Percentiles rank a stretch among this genome's conserved stretches.
These are phyloP conservation scores for Panopea generosa DNA, from an alignment of 2,888 invertebrate genomes.

Conservation along the genomic window DNA sequence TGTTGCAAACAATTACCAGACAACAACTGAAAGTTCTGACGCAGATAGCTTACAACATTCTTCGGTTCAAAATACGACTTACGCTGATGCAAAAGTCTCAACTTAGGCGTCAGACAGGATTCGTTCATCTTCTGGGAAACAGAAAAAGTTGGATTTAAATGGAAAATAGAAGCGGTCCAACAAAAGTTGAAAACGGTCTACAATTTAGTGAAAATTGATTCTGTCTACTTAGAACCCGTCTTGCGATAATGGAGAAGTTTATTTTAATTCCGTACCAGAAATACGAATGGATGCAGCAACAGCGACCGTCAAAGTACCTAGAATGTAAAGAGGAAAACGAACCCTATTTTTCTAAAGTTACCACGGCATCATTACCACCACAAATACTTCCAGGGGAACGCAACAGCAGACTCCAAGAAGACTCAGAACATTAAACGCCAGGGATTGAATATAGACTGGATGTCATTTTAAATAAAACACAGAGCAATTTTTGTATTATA, in stretches of 20 bases:
- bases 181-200: slow-evolving; percentile 1
- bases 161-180: slow-evolving; percentile 7
- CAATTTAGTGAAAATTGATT: slow-evolving; percentile 15
- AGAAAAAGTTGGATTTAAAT: slow-evolving; percentile 11
- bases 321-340: no score
- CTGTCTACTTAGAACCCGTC: slow-evolving; percentile 21
- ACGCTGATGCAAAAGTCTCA: slow-evolving; percentile 8
- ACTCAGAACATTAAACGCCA: neutral
- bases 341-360: no score
- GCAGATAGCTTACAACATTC: slow-evolving; percentile 29
- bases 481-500: slow-evolving; percentile 2
- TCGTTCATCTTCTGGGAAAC: slow-evolving; percentile 20
- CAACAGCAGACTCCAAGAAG: slow-evolving; percentile 8
- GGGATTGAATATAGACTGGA: slow-evolving; percentile 11
- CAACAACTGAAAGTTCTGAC: slow-evolving; percentile 32
- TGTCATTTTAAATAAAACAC: slow-evolving; percentile 13
- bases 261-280: slow-evolving; percentile 34
- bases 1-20: slow-evolving; percentile 27
- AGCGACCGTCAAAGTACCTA: no score
- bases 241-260: slow-evolving; percentile 27
- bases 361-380: no score
- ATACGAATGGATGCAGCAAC: slow-evolving; percentile 16
- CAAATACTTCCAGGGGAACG: no score
- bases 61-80: slow-evolving; percentile 11
- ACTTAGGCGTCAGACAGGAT: slow-evolving; percentile 22